A percentile compares a stretch with the other conserved stretches of the same genome.
These are phyloP conservation scores for Psittacula cyanocephala DNA, from an alignment of 2,113 vertebrate genomes.

Conservation along the genomic window DNA sequence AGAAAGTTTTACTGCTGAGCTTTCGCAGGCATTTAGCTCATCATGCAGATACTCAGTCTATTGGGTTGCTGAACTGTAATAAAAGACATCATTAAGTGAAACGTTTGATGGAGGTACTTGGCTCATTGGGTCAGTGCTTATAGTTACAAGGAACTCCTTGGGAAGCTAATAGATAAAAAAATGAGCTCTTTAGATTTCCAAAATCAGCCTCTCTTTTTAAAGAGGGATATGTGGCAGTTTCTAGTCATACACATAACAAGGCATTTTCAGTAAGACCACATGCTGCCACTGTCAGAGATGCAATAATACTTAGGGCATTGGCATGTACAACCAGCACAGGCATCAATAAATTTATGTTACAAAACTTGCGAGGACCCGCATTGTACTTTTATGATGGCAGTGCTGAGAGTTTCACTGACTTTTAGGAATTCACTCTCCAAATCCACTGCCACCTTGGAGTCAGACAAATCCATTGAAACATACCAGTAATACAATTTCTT, in stretches of 20 bases:
- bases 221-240: neutral
- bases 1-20: neutral
- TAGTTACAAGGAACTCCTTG: neutral
- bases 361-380: neutral
- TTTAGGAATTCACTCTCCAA: neutral
- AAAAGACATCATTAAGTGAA: conserved; percentile 25
- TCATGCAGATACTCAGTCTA: neutral
- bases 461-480: neutral
- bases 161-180: conserved; percentile 6
- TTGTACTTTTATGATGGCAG: rapidly evolving
- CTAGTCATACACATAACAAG: neutral
- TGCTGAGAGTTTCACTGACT: neutral
- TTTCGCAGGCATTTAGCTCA: neutral
- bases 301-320: neutral
- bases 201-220: neutral
- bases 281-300: neutral
- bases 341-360: neutral
- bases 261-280: neutral
- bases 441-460: neutral
- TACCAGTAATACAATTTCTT: neutral
- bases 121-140: neutral
- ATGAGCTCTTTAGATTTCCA: neutral
- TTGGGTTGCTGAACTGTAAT: neutral
- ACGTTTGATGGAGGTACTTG: neutral
- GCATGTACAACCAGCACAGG: neutral